These are phyloP conservation scores for Mustela lutreola DNA, from an alignment of 2,113 vertebrate species.

Conservation along the genomic window DNA sequence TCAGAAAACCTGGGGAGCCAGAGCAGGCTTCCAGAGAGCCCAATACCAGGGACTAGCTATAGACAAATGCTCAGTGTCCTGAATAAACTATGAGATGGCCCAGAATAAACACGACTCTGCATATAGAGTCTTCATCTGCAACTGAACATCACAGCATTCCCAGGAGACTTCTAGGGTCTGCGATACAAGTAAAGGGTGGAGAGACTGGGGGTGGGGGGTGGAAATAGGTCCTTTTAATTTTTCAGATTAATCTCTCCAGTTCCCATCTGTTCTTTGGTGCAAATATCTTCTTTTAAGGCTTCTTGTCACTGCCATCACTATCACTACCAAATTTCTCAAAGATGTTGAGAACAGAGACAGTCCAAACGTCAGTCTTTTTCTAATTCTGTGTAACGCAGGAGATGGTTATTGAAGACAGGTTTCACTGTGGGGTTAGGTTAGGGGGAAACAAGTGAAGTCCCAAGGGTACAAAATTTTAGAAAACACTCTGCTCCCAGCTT, in stretches of 20 bases:
- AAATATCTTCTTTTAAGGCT: background rate
- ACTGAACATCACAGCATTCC: background rate
- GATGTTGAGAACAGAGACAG: background rate
- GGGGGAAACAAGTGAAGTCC: accelerated
- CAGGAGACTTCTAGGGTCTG: background rate
- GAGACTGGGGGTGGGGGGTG: too few relatives aligned
- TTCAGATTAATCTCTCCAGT: background rate
- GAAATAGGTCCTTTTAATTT: background rate
- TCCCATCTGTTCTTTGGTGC: background rate
- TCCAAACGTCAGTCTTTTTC: background rate
- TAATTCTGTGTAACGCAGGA: background rate
- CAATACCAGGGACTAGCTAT: background rate
- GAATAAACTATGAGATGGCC: background rate
- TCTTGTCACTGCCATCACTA: background rate
- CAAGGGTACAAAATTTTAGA: too few relatives aligned
- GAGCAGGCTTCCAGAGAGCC: background rate
- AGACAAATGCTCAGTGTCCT: background rate
- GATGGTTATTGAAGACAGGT: background rate
- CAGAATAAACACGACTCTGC: background rate
- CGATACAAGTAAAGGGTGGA: background rate
- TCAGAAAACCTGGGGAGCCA: background rate
- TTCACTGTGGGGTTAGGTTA: background rate
- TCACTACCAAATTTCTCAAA: background rate
- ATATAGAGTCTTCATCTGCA: background rate
- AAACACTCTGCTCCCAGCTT: background rate